A percentile compares a stretch with the other conserved stretches of the same genome.
Conservation (phyloP, 2,797 vertebrate genomes). For the Cossypha niveicapilla region DNA sequence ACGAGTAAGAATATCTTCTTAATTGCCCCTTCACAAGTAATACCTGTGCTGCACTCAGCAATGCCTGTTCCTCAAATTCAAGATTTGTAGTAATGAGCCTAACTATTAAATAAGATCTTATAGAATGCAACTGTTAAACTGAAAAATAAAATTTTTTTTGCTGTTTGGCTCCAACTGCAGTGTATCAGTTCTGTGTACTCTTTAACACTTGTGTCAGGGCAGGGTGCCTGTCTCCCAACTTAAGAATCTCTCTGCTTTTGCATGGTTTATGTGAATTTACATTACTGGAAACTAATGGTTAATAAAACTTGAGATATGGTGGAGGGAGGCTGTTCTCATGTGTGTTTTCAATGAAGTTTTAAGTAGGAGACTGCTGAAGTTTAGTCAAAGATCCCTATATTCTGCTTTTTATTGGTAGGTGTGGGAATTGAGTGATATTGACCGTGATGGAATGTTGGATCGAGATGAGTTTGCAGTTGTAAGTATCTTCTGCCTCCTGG, state of each 20-base stretch:
- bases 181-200: neutral
- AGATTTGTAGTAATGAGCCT: neutral
- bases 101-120: neutral
- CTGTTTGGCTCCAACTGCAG: neutral
- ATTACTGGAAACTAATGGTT: neutral
- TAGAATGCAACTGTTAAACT: neutral
- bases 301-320: neutral
- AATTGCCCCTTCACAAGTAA: neutral
- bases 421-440: conserved; percentile 96
- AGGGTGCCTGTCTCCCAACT: neutral
- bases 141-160: neutral
- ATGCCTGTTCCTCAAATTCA: neutral
- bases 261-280: neutral
- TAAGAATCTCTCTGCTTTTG: neutral
- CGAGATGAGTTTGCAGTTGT: conserved; percentile 96
- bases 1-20: conserved; percentile 79
- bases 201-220: neutral
- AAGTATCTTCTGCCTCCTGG: conserved; percentile 64
- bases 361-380: neutral
- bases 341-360: neutral
- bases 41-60: neutral
- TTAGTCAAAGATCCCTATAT: neutral
- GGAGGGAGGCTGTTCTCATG: neutral
- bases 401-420: conserved; percentile 77
- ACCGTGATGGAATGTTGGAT: conserved; percentile 96